phyloP scores from a whole-genome alignment of 2,797 vertebrate genomes.

The Meriones psammophilus region DNA sequence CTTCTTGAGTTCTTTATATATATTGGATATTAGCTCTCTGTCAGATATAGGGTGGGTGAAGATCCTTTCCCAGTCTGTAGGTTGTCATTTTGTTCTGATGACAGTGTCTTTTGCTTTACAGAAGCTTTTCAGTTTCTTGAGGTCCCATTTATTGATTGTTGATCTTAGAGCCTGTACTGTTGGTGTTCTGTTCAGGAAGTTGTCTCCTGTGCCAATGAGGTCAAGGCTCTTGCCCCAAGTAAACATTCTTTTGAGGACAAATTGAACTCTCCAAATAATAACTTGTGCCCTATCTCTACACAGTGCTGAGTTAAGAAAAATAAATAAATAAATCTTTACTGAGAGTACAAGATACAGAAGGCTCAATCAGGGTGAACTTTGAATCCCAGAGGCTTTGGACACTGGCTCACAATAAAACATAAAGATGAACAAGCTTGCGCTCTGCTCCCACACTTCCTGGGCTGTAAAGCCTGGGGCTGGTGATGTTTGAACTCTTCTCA shows the following conservation, averaged over 20 bases:
- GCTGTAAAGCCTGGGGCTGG: neutral
- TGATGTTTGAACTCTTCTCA: neutral
- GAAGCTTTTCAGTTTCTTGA: too few species aligned
- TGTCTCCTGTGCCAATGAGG: too few species aligned
- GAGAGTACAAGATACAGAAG: constrained; percentile 27
- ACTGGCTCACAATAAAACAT: neutral
- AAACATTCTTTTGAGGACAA: constrained; percentile 29
- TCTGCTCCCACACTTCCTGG: neutral
- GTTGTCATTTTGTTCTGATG: too few species aligned
- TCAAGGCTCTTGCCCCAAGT: neutral
- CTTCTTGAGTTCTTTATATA: too few species aligned
- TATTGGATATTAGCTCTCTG: too few species aligned
- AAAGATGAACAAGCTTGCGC: neutral
- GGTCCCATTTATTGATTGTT: too few species aligned
- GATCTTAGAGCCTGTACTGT: too few species aligned
- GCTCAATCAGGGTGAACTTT: constrained; percentile 14
- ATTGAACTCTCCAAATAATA: constrained; percentile 42
- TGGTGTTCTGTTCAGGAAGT: too few species aligned
- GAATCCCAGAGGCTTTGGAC: constrained; percentile 14
- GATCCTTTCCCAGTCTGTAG: too few species aligned
- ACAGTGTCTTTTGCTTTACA: too few species aligned
- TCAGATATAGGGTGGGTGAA: too few species aligned
- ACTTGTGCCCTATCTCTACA: neutral
- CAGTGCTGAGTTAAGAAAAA: neutral
- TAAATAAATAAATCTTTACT: neutral